Evolutionary conservation across 2,113 vertebrate species (phyloP), one percentile per base, ranked within the genome.

Genomic region (Phrynocephalus versicolor): DNA sequence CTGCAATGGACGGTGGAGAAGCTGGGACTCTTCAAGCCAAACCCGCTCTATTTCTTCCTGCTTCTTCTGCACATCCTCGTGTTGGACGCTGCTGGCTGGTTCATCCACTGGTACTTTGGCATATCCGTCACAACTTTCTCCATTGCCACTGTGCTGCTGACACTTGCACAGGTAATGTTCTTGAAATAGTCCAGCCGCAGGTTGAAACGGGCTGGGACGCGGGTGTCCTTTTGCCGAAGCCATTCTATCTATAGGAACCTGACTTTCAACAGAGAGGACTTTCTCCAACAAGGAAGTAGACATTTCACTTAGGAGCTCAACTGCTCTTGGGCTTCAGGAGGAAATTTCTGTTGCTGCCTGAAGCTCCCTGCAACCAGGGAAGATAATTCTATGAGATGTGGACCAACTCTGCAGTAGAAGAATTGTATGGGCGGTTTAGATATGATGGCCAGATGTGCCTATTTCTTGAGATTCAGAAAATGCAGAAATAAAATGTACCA

Each of bases 31-130:
- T 81, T 96, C 82, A 90, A 88, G 51, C 79, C 95, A 39, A 89
- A 81, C 81, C 91, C 6, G 0, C 5, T 87, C 45, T 96, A 96
- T 93, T 96, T 96, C 82, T 60, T 93, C 6, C 81, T 90, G 6
- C 8, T 65, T 39, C 90, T 96, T 51, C 86, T 93, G 2, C 96
- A 96, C 81, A 95, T 96, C 83, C 60, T 96, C 74, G 84, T 95
- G 13, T 81, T 96, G 71, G 95, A 96, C 6, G 71, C 76, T 0
- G 78, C 89, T 0, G 94, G 94, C 62, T 95, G 95, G 94, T 89
- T 95, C 80, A 92, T 87, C 5, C 90, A 96, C 2, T 88, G 90
- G 90, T 19, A 91, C 82, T 93, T 94, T 7, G 95, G 96, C 13
- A 87, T 93, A 0, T 95, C 95, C 35, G 33, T 93, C 0, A 71